Conservation (phyloP, 2,113 vertebrate genomes). For the Hippocampus barbouri region DNA sequence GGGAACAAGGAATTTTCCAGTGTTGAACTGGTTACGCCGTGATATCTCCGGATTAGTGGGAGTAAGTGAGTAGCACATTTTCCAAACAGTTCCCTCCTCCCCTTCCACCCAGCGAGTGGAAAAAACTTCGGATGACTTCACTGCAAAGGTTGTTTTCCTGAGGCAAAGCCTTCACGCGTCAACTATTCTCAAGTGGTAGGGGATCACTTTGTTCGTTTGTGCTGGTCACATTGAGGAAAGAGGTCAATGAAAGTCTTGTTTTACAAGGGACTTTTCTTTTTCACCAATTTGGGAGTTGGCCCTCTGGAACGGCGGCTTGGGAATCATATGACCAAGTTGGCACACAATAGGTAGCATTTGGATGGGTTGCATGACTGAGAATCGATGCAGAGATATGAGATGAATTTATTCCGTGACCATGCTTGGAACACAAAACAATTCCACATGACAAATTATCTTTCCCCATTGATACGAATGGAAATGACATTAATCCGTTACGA, state of each 20-base stretch:
- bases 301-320: background rate
- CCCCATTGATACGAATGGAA: too few species aligned
- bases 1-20: slow-evolving; percentile 14
- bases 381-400: background rate
- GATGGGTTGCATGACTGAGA: background rate
- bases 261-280: background rate
- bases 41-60: slow-evolving; percentile 1
- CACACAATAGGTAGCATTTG: background rate
- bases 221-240: background rate
- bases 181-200: background rate
- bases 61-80: background rate
- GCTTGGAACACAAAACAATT: background rate
- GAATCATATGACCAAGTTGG: background rate
- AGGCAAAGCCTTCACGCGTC: background rate
- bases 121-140: background rate
- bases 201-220: background rate
- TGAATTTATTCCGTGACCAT: background rate
- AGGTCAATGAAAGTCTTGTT: background rate
- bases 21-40: slow-evolving; percentile 4
- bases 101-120: background rate
- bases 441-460: too few species aligned
- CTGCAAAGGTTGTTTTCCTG: background rate
- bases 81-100: slow-evolving; percentile 4
- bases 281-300: background rate
- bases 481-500: too few species aligned